phyloP scores from a whole-genome alignment of 2,797 vertebrate species.

The Pithecia hirsuta region DNA sequence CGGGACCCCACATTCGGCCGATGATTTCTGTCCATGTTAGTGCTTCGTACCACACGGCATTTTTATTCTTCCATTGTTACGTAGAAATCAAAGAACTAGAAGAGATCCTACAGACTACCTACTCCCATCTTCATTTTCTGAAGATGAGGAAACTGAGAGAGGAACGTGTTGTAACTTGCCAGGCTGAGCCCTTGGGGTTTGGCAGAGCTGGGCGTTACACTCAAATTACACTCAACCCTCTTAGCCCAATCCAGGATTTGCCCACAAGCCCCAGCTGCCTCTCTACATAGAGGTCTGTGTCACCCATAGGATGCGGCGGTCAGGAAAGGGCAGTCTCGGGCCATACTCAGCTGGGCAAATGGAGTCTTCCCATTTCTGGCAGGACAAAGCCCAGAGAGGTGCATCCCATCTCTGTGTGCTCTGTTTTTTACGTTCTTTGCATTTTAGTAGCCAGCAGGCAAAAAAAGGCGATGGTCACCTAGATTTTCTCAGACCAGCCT shows the following conservation, averaged over 20 bases:
- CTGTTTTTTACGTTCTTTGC: background rate
- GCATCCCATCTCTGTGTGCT: background rate
- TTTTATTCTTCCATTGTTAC: background rate
- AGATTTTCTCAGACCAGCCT: constrained; percentile 18
- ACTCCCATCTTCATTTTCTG: background rate
- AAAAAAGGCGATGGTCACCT: background rate
- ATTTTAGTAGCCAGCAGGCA: constrained; percentile 35
- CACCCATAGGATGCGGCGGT: background rate
- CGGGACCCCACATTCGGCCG: background rate
- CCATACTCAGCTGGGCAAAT: background rate
- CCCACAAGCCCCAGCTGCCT: background rate
- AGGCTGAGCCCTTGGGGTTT: background rate
- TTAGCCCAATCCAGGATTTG: background rate
- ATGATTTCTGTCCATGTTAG: background rate
- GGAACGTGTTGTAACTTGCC: background rate
- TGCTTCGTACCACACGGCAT: background rate
- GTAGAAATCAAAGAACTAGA: background rate
- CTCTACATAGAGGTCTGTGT: background rate
- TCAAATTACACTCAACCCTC: background rate
- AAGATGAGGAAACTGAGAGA: background rate
- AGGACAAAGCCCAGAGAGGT: background rate
- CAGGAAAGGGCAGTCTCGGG: background rate
- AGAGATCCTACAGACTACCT: background rate
- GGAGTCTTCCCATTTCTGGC: background rate
- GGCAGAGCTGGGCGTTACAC: background rate